Evolutionary conservation across 2,888 invertebrate species (phyloP).

Genomic region (Melitaea athalia): DNA sequence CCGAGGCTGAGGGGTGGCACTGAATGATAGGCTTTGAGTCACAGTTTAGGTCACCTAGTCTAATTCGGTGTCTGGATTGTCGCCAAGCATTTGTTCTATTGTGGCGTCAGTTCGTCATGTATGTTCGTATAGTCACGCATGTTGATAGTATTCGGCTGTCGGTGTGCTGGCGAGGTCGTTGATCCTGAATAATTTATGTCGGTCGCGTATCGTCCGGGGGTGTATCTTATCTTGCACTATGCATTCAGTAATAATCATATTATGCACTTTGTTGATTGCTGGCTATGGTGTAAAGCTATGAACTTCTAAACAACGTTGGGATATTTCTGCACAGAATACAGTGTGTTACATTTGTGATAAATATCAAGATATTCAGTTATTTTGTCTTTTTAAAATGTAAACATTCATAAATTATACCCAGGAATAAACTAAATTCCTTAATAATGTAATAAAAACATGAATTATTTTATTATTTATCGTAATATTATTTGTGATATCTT

Average conservation of each 20-base stretch:
- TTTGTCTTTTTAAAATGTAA: background rate
- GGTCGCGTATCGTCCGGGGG: conserved; percentile 56
- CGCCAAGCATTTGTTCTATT: conserved; percentile 78
- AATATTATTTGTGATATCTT: background rate
- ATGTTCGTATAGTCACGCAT: conserved; percentile 62
- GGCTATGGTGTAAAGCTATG: background rate
- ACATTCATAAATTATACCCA: background rate
- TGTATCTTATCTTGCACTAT: conserved; percentile 50
- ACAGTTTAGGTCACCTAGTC: conserved; percentile 55
- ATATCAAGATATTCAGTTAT: background rate
- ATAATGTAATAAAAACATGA: background rate
- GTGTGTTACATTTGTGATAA: background rate
- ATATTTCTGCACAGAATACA: background rate
- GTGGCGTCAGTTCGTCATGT: conserved; percentile 60
- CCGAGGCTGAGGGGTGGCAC: conserved; percentile 21
- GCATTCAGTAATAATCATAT: conserved; percentile 20
- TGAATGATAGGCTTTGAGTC: conserved; percentile 43
- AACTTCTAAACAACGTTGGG: conserved; percentile 14
- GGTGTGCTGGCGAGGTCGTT: conserved; percentile 53
- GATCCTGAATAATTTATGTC: conserved; percentile 61
- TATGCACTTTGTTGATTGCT: conserved; percentile 39
- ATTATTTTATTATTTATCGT: background rate
- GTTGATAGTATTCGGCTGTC: conserved; percentile 46
- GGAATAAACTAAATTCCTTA: background rate
- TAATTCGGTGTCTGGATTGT: conserved; percentile 74